phyloP scores from a whole-genome alignment of 2,888 invertebrate species.

The Anaspis maculata region DNA sequence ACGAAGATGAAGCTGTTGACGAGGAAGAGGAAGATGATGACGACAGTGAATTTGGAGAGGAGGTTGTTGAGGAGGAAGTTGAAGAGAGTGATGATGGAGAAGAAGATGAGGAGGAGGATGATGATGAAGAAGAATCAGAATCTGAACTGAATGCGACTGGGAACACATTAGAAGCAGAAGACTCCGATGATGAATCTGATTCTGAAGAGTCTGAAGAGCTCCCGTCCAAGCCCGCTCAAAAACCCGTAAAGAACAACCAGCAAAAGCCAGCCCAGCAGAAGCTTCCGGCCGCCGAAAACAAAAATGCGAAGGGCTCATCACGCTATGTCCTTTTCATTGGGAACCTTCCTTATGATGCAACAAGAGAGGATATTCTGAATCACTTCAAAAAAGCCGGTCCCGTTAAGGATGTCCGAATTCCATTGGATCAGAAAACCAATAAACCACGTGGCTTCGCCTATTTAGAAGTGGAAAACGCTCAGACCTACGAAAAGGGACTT shows the following conservation, averaged over 20 bases:
- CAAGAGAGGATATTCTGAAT: slow-evolving; percentile 35
- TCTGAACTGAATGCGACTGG: not conserved
- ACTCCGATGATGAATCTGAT: slow-evolving; percentile 1
- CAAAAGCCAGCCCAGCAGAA: slow-evolving; percentile 1
- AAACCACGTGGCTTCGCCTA: slow-evolving; percentile 42
- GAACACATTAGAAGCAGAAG: not conserved
- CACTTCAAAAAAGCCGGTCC: slow-evolving; percentile 43
- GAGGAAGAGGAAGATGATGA: slow-evolving; percentile 5
- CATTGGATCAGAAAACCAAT: slow-evolving; percentile 30
- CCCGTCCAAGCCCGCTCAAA: not conserved
- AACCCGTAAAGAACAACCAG: slow-evolving; percentile 1
- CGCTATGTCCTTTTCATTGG: slow-evolving; percentile 43
- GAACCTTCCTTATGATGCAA: slow-evolving; percentile 40
- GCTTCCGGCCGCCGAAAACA: slow-evolving; percentile 15
- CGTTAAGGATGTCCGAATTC: slow-evolving; percentile 38
- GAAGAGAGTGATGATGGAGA: slow-evolving; percentile 1
- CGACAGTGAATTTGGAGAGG: slow-evolving; percentile 6
- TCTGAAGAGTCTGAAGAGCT: slow-evolving; percentile 4
- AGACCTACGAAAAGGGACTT: slow-evolving; percentile 41
- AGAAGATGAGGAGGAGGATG: slow-evolving; percentile 7
- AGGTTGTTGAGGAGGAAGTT: not conserved
- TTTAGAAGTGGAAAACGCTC: slow-evolving; percentile 39
- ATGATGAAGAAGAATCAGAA: slow-evolving; percentile 7
- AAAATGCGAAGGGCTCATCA: slow-evolving; percentile 14
- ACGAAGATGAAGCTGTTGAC: slow-evolving; percentile 10